phyloP scores from a whole-genome alignment of 2,113 vertebrate species.

The Lepus americanus region DNA sequence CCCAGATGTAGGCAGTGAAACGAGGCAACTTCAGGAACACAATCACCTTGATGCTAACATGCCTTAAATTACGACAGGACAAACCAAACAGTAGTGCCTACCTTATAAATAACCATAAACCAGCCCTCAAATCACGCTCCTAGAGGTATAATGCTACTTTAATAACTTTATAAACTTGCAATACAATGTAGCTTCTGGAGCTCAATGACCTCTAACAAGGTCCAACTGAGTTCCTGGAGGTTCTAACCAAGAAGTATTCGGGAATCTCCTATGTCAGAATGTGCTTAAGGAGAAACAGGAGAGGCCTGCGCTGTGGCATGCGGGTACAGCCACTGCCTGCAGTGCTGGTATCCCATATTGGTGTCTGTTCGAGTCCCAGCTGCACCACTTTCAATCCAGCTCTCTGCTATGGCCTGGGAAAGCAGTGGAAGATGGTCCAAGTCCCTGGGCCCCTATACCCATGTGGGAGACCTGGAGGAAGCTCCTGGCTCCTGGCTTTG shows the following conservation, averaged over 20 bases:
- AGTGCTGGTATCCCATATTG: no score
- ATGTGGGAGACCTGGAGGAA: no score
- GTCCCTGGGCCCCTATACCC: no score
- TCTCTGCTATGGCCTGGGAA: no score
- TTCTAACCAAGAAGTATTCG: slow-evolving; percentile 1
- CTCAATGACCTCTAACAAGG: background rate
- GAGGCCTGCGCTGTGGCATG: no score
- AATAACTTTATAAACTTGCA: background rate
- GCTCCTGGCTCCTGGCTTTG: no score
- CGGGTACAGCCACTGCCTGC: no score
- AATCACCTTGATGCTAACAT: background rate
- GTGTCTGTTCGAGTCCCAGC: no score
- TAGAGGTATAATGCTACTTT: background rate
- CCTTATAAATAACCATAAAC: background rate
- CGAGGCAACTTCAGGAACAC: slow-evolving; percentile 19
- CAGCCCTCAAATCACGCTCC: background rate
- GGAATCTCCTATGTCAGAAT: background rate
- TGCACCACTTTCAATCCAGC: no score
- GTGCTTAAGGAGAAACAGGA: slow-evolving; percentile 30
- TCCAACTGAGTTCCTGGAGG: background rate
- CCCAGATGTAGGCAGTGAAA: background rate
- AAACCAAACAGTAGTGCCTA: background rate
- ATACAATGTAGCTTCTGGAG: slow-evolving; percentile 6
- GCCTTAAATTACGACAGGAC: background rate
- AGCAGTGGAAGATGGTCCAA: no score